A percentile compares a stretch with the other conserved stretches of the same genome.
Conservation (phyloP, 2,888 invertebrate species). For the Daptonema setosum region DNA sequence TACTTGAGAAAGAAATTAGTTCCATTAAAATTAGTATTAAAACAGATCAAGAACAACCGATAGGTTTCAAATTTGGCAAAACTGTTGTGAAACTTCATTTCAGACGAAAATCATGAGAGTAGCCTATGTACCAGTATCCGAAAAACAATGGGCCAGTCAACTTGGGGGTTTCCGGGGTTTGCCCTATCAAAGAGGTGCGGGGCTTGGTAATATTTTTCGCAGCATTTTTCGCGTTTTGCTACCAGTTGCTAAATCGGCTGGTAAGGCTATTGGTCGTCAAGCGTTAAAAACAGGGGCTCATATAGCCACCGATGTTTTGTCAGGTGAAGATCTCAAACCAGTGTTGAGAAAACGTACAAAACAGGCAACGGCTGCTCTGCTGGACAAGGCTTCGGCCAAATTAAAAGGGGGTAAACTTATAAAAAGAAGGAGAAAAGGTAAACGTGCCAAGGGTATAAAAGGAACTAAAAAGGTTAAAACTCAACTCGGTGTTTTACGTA, state of each 20-base stretch:
- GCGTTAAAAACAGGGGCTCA: background rate
- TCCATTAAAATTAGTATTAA: background rate
- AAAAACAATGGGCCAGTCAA: background rate
- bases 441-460: no score
- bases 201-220: background rate
- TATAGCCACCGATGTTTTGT: background rate
- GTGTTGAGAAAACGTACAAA: background rate
- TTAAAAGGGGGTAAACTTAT: no score
- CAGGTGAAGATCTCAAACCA: background rate
- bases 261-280: background rate
- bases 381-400: no score
- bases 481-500: no score
- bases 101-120: background rate
- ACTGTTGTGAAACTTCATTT: constrained; percentile 4
- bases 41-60: background rate
- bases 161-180: background rate
- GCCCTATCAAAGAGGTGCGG: background rate
- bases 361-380: no score
- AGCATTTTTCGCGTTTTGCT: background rate
- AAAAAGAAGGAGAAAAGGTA: no score
- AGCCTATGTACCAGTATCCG: background rate
- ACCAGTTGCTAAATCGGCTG: background rate
- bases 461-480: no score
- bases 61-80: constrained; percentile 1
- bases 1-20: background rate